These are phyloP conservation scores for Agrypnia vestita DNA, from an alignment of 1,140 invertebrate species.

Conservation along the genomic window DNA sequence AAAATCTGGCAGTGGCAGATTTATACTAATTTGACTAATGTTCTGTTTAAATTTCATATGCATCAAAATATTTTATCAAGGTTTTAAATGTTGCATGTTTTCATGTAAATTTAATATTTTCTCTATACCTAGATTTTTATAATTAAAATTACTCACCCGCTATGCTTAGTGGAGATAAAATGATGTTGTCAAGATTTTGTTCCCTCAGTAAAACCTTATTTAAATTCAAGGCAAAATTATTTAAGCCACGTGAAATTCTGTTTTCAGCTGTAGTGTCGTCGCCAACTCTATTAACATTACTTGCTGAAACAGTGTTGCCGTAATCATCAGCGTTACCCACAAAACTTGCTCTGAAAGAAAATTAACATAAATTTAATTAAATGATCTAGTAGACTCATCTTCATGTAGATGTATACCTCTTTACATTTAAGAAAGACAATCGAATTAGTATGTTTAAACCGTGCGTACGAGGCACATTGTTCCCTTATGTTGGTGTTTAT, in stretches of 20 bases:
- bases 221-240: slow-evolving; percentile 70
- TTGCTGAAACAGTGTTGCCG: background rate
- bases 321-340: slow-evolving; percentile 17
- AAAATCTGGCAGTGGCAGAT: no score
- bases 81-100: background rate
- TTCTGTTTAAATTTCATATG: no score
- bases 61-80: background rate
- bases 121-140: background rate
- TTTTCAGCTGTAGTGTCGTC: background rate
- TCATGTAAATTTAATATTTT: background rate
- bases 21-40: no score
- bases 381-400: background rate
- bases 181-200: slow-evolving; percentile 69
- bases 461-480: no score
- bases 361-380: background rate
- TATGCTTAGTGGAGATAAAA: slow-evolving; percentile 80
- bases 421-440: no score
- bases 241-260: slow-evolving; percentile 66
- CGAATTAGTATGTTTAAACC: no score
- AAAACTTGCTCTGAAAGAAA: slow-evolving; percentile 29
- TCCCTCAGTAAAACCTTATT: slow-evolving; percentile 64
- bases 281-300: slow-evolving; percentile 2
- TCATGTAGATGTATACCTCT: background rate
- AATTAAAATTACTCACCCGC: slow-evolving; percentile 64
- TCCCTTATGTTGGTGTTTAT: no score